Percentiles rank a stretch among this genome's conserved stretches.
These are phyloP conservation scores for Henicopernis longicauda DNA, from an alignment of 2,113 vertebrate species.

Conservation along the genomic window DNA sequence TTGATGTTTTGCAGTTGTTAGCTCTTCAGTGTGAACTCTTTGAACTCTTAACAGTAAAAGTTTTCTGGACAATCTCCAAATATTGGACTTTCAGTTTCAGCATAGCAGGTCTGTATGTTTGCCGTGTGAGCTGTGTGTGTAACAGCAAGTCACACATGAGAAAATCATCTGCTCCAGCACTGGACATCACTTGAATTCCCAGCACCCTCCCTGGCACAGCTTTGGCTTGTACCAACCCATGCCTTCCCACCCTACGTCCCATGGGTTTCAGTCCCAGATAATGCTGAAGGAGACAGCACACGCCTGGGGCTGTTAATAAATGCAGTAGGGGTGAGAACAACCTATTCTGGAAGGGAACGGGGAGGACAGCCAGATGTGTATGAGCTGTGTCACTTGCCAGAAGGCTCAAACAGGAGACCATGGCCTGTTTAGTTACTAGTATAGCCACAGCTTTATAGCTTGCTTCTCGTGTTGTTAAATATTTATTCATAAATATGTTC, in stretches of 20 bases:
- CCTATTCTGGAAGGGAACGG: background rate
- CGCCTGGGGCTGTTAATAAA: background rate
- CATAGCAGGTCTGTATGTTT: background rate
- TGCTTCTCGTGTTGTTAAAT: background rate
- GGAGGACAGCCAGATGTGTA: accelerated
- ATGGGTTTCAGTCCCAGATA: too few relatives aligned
- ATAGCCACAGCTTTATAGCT: background rate
- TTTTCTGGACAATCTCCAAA: background rate
- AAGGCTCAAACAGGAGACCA: background rate
- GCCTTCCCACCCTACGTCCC: accelerated
- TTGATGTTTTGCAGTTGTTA: background rate
- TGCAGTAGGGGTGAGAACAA: background rate
- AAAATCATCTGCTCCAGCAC: background rate
- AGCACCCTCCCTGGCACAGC: background rate
- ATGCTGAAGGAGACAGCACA: background rate
- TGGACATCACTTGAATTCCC: accelerated
- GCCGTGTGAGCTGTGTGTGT: background rate
- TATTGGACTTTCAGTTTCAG: too few relatives aligned
- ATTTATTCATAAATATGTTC: background rate
- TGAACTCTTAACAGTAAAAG: background rate
- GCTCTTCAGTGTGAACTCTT: background rate
- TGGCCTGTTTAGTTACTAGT: background rate
- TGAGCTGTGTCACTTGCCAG: background rate
- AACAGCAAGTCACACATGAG: background rate
- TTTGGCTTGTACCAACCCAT: too few relatives aligned